Evolutionary conservation across 92 coral and sea anemone species (phyloP).

Genomic region (Zoanthus sansibaricus): DNA sequence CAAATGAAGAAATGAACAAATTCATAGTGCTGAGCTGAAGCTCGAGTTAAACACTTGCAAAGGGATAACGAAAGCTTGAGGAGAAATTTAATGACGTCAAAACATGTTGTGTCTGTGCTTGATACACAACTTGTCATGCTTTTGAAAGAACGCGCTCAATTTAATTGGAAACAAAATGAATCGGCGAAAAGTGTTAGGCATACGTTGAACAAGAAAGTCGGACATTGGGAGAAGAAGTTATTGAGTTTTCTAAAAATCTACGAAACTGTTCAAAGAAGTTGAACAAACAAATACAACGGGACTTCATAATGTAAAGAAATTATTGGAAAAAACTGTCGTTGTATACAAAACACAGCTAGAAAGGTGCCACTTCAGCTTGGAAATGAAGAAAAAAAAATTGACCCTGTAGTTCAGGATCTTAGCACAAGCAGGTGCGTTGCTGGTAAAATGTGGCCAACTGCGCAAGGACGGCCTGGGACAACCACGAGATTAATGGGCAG

Average conservation of each 20-base stretch:
- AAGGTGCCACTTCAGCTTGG: slow-evolving; percentile 27
- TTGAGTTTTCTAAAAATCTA: slow-evolving; percentile 35
- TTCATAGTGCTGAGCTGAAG: slow-evolving; percentile 32
- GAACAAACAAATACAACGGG: slow-evolving; percentile 16
- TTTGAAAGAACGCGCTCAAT: slow-evolving; percentile 44
- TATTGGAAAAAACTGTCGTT: slow-evolving; percentile 3
- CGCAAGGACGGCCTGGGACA: background rate
- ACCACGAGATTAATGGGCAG: slow-evolving; percentile 25
- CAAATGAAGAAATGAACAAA: slow-evolving; percentile 41
- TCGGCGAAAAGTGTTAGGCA: background rate
- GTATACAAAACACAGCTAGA: slow-evolving; percentile 19
- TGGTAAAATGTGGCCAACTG: background rate
- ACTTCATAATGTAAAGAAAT: slow-evolving; percentile 8
- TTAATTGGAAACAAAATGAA: slow-evolving; percentile 36
- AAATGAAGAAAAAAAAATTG: slow-evolving; percentile 3
- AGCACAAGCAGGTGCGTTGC: slow-evolving; percentile 1
- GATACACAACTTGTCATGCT: too few species aligned
- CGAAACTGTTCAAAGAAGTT: slow-evolving; percentile 16
- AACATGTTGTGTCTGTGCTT: background rate
- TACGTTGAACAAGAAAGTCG: slow-evolving; percentile 1
- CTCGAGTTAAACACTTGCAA: slow-evolving; percentile 27
- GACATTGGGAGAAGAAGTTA: slow-evolving; percentile 11
- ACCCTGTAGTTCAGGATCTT: background rate
- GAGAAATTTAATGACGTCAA: slow-evolving; percentile 39
- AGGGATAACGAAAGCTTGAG: slow-evolving; percentile 52